Evolutionary conservation across 92 coral and sea anemone species (phyloP).

Genomic region (Virgularia gustaviana): DNA sequence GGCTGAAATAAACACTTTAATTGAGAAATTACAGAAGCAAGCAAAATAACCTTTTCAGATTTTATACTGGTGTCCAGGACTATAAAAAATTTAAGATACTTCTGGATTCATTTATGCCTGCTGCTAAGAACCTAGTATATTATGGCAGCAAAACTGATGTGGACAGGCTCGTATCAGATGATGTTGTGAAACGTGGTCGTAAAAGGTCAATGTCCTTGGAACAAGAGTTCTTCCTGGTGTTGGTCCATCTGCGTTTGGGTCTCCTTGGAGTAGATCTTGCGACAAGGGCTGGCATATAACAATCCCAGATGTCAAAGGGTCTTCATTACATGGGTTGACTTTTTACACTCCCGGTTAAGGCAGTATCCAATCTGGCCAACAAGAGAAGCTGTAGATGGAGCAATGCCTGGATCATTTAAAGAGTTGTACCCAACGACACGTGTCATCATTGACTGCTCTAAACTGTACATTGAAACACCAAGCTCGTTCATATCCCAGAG

Average conservation of each 20-base stretch:
- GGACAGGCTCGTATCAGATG: neutral
- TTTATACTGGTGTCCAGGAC: too few relatives aligned
- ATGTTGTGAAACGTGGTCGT: neutral
- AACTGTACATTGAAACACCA: slow-evolving; percentile 38
- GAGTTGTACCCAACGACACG: slow-evolving; percentile 36
- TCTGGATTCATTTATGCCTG: slow-evolving; percentile 1
- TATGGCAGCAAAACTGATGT: neutral
- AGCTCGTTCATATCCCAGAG: slow-evolving; percentile 44
- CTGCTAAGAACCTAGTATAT: neutral
- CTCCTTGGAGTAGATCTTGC: slow-evolving; percentile 42
- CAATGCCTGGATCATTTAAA: slow-evolving; percentile 42
- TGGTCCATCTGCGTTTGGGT: neutral
- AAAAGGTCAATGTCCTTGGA: neutral
- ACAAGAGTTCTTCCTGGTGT: slow-evolving; percentile 15
- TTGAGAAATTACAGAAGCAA: slow-evolving; percentile 36
- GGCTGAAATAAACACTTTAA: slow-evolving; percentile 47
- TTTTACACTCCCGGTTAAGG: slow-evolving; percentile 22
- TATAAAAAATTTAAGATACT: too few relatives aligned
- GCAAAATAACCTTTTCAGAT: too few relatives aligned
- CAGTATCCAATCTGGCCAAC: slow-evolving; percentile 49
- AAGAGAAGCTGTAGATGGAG: slow-evolving; percentile 21
- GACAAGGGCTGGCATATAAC: slow-evolving; percentile 20
- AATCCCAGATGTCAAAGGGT: slow-evolving; percentile 17
- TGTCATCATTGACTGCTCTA: slow-evolving; percentile 48
- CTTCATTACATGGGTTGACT: slow-evolving; percentile 40